Conservation (phyloP, 2,888 invertebrate genomes). For the Latrodectus hesperus region DNA sequence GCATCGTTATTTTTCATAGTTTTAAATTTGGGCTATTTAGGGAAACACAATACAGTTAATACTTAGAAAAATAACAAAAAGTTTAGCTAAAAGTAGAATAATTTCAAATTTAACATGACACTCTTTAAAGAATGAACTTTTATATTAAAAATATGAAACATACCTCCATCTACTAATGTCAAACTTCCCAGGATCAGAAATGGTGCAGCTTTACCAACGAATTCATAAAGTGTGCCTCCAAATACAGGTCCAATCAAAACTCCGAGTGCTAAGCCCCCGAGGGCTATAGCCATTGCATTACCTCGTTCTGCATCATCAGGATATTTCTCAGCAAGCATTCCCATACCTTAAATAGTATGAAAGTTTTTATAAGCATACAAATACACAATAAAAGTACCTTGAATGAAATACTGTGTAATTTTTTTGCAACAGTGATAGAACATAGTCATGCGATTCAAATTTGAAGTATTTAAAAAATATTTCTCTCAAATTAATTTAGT, state of each 20-base stretch:
- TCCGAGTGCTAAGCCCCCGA: constrained; percentile 96
- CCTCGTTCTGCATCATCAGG: constrained; percentile 98
- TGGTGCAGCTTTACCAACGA: constrained; percentile 97
- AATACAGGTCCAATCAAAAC: constrained; percentile 99
- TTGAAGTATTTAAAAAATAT: too few relatives aligned
- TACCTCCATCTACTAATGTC: constrained; percentile 96
- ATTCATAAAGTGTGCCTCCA: constrained; percentile 98
- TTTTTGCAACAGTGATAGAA: too few relatives aligned
- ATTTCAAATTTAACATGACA: not conserved
- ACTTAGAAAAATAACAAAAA: too few relatives aligned
- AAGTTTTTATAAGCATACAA: not conserved
- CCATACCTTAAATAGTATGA: constrained; percentile 85
- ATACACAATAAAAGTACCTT: too few relatives aligned
- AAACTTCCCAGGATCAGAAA: constrained; percentile 95
- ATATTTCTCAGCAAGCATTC: constrained; percentile 97
- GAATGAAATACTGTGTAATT: too few relatives aligned
- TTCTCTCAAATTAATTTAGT: too few relatives aligned
- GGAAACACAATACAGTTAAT: too few relatives aligned
- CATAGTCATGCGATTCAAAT: too few relatives aligned
- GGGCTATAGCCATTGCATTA: constrained; percentile 98
- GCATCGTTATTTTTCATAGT: too few relatives aligned
- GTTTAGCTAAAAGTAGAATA: too few relatives aligned
- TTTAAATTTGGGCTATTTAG: too few relatives aligned
- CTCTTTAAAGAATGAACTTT: not conserved
- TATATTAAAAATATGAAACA: constrained; percentile 75